Percentiles rank a stretch among this genome's conserved stretches.
Conservation (phyloP, 2,113 vertebrate species). For the Mesembrinibis cayennensis region DNA sequence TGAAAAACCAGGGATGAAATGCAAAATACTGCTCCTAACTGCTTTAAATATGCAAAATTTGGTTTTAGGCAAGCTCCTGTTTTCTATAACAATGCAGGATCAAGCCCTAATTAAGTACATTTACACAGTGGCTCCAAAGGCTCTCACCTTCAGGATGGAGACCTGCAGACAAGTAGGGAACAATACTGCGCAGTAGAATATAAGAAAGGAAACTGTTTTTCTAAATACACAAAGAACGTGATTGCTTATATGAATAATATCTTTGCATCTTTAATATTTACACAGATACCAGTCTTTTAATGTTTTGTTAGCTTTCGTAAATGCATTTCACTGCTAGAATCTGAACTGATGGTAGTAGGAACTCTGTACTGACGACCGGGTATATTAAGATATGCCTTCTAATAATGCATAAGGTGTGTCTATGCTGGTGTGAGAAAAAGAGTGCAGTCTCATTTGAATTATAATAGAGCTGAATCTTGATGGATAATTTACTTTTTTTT, state of each 20-base stretch:
- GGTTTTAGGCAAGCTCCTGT: not conserved
- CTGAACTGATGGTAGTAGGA: not conserved
- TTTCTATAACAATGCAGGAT: not conserved
- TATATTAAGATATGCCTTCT: not conserved
- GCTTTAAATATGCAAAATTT: not conserved
- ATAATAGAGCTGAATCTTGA: not conserved
- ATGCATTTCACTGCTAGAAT: not conserved
- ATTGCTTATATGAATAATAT: not conserved
- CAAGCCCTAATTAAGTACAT: not conserved
- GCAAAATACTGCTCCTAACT: not conserved
- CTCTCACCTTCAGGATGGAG: not conserved
- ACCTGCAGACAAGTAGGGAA: not conserved
- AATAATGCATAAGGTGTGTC: not conserved
- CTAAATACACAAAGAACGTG: not conserved
- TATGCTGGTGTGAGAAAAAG: not conserved
- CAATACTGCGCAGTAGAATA: not conserved
- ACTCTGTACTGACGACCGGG: not conserved
- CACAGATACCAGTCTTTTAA: not conserved
- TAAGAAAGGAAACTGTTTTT: not conserved
- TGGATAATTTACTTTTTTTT: not conserved
- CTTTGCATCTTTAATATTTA: not conserved
- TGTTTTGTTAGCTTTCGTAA: not conserved
- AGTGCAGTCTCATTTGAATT: not conserved
- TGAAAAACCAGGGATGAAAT: not conserved
- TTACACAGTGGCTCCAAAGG: not conserved